Evolutionary conservation across 2,113 vertebrate species (phyloP).

Genomic region (Odontophorus gujanensis): DNA sequence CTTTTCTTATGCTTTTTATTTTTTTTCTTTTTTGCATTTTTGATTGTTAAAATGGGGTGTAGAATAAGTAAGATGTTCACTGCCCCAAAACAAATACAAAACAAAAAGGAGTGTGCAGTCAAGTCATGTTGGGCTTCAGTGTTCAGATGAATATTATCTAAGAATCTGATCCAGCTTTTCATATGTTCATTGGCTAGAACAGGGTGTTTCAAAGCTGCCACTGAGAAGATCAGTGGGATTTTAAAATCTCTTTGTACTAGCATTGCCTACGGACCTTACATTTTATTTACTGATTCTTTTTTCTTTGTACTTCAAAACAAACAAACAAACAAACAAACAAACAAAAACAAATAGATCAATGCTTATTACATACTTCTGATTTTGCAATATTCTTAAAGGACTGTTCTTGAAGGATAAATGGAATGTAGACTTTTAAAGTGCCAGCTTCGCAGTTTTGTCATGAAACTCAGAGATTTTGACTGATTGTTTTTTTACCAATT

Average conservation of each 20-base stretch:
- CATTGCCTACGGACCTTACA: not conserved
- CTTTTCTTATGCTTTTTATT: not conserved
- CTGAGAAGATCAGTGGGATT: not conserved
- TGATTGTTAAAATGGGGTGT: not conserved
- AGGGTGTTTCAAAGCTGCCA: not conserved
- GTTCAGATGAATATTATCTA: not conserved
- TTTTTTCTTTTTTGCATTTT: not conserved
- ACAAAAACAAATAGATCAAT: not conserved
- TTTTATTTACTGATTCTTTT: not conserved
- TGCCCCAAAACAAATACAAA: not conserved
- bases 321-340: too few relatives aligned
- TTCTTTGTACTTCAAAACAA: not conserved
- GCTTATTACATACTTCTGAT: not conserved
- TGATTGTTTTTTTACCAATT: not conserved
- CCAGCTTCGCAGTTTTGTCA: not conserved
- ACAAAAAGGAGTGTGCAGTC: not conserved
- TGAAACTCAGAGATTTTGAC: not conserved
- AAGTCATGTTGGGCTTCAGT: not conserved
- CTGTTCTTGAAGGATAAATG: not conserved
- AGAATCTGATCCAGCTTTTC: not conserved
- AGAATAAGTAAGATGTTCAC: not conserved
- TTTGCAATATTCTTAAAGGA: not conserved
- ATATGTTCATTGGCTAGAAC: not conserved
- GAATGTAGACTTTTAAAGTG: not conserved
- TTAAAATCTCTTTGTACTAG: not conserved